Conservation (phyloP, 2,113 vertebrate species). For the Noturus placidus region DNA sequence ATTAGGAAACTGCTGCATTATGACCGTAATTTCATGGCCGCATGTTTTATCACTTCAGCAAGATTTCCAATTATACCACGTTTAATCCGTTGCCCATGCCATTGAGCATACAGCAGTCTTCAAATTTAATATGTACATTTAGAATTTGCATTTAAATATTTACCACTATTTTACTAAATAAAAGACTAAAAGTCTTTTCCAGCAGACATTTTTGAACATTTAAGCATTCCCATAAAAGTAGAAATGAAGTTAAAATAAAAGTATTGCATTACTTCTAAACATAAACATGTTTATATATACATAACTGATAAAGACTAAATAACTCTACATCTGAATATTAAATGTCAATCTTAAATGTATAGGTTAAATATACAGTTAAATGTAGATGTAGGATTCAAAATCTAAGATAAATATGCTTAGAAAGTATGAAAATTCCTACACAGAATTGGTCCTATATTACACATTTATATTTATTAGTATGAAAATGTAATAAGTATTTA, state of each 20-base stretch:
- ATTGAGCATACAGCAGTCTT: background rate
- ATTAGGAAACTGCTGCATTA: background rate
- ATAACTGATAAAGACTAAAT: background rate
- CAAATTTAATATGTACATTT: background rate
- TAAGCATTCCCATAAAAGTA: background rate
- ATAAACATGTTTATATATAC: background rate
- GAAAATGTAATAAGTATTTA: background rate
- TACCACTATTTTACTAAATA: background rate
- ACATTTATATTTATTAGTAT: background rate
- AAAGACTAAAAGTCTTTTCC: background rate
- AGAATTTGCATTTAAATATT: background rate
- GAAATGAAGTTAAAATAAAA: too few relatives aligned
- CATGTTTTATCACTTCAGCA: constrained; percentile 7
- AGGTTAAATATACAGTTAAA: background rate
- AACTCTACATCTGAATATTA: background rate
- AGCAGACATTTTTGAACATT: background rate
- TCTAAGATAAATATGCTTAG: background rate
- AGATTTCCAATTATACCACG: background rate
- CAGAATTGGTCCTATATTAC: background rate
- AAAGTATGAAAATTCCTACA: too few relatives aligned
- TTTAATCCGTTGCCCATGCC: background rate
- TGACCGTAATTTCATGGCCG: background rate
- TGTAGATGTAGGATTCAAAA: background rate
- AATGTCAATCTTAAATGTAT: background rate
- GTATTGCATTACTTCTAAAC: background rate